These are phyloP conservation scores for Euschistus heros DNA, from an alignment of 1,140 invertebrate genomes.

Conservation along the genomic window DNA sequence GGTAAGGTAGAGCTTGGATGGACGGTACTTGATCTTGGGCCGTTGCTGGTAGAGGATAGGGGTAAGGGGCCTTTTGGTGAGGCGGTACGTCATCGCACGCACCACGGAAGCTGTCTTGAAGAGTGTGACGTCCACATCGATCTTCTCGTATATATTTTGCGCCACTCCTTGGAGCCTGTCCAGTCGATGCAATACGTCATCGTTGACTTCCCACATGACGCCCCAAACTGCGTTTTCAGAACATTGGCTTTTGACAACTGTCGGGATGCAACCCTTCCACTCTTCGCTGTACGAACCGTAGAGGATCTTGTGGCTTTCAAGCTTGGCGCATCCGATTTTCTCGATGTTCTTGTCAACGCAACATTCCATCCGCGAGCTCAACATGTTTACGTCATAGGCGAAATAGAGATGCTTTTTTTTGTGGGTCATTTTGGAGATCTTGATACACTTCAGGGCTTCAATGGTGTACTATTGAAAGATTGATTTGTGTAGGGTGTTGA, in stretches of 20 bases:
- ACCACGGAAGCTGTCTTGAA: not conserved
- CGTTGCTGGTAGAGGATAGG: not conserved
- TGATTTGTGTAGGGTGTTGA: too few species aligned
- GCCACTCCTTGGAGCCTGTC: slow-evolving; percentile 20
- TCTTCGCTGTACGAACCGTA: not conserved
- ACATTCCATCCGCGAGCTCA: slow-evolving; percentile 22
- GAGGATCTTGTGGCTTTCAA: not conserved
- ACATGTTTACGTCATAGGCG: slow-evolving; percentile 24
- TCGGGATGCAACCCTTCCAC: not conserved
- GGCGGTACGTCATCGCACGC: slow-evolving; percentile 14
- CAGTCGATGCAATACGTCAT: not conserved
- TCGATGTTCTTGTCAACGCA: slow-evolving; percentile 19
- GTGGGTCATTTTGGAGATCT: too few species aligned
- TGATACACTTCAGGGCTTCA: too few species aligned
- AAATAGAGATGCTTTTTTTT: slow-evolving; percentile 22
- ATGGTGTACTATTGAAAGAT: too few species aligned
- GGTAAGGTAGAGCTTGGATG: slow-evolving; percentile 20
- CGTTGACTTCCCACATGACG: slow-evolving; percentile 20
- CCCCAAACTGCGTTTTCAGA: too few species aligned
- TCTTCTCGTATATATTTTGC: slow-evolving; percentile 5
- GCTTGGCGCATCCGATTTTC: slow-evolving; percentile 17
- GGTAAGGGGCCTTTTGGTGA: not conserved
- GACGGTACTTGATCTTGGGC: slow-evolving; percentile 7
- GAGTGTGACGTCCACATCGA: not conserved
- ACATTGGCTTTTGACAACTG: too few species aligned